Evolutionary conservation across 2,888 invertebrate genomes (phyloP), one percentile per base, ranked within the genome.

Genomic region (Drosophila neoperkinsi): DNA sequence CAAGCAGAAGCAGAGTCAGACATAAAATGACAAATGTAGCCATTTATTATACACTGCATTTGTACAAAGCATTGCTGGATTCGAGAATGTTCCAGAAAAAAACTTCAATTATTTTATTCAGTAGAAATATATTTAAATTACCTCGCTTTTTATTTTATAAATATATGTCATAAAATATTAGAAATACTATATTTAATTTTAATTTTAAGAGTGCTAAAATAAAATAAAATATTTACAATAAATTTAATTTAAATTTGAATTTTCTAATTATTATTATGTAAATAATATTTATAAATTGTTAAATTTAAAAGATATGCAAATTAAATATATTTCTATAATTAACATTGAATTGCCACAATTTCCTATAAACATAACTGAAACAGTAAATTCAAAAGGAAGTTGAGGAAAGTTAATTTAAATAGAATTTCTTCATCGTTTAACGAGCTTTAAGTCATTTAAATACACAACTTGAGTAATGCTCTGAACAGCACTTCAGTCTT

Each of bases 31-130:
- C 28, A 56, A 56, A 56, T 38, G 56, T 30, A 16, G 28, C 30
- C 38, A 56, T 38, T 46, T 38, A 87, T 71, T 75, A 30, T 81
- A 67, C 90, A 89, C 84, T 75, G 62, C 5, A 21, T 6, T 38
- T 55, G 21, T 16, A 7, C 21, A 21, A 46, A 16, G 4, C 13
- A 21, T 46, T 25, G 16, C 25, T 46, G 2, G 7, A 13, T 4
- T 21, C 46, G 13, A 7, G 4, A 46, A 21, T 13, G 13, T 13
- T 46, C 6, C 7, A 46, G 13, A 13, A 21, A 46, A 43, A 13
- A 13, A 1, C 1, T 3, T 21, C 11, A 13, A 21, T 46, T 7
- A 3, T 16, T 46, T 16, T 9, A 16, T 16, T 7, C 16, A 25
- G 2, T 25, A 4, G 7, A 25, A 46, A 25, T 9, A 16, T 25